phyloP scores from a whole-genome alignment of 2,113 vertebrate genomes.

The Thalassarche chlororhynchos region DNA sequence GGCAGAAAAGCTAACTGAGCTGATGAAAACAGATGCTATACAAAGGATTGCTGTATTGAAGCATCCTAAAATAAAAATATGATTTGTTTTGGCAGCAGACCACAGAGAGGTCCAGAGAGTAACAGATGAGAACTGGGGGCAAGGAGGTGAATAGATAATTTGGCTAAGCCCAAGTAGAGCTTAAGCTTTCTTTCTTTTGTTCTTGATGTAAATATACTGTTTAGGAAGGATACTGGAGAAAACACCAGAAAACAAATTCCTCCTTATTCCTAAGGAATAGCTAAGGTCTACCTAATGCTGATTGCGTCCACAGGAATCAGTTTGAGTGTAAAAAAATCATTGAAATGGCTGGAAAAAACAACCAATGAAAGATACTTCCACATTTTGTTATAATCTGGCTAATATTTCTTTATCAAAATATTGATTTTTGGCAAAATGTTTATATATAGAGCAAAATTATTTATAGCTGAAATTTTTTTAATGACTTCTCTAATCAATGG shows the following conservation, averaged over 20 bases:
- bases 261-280: not conserved
- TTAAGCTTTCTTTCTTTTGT: not conserved
- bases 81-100: not conserved
- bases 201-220: not conserved
- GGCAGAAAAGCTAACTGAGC: not conserved
- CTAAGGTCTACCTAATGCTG: not conserved
- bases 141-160: not conserved
- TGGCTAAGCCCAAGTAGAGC: not conserved
- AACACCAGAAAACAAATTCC: not conserved
- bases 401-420: not conserved
- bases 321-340: not conserved
- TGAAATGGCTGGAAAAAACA: not conserved
- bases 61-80: slow-evolving; percentile 1
- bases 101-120: not conserved
- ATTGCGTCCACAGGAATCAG: not conserved
- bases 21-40: not conserved
- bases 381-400: not conserved
- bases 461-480: not conserved
- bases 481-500: not conserved
- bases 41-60: not conserved
- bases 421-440: not conserved
- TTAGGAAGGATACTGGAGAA: not conserved
- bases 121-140: not conserved
- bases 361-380: not conserved
- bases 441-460: not conserved